Percentiles rank a stretch among this genome's conserved stretches.
Conservation (phyloP, 2,113 vertebrate genomes). For the Cacatua alba region DNA sequence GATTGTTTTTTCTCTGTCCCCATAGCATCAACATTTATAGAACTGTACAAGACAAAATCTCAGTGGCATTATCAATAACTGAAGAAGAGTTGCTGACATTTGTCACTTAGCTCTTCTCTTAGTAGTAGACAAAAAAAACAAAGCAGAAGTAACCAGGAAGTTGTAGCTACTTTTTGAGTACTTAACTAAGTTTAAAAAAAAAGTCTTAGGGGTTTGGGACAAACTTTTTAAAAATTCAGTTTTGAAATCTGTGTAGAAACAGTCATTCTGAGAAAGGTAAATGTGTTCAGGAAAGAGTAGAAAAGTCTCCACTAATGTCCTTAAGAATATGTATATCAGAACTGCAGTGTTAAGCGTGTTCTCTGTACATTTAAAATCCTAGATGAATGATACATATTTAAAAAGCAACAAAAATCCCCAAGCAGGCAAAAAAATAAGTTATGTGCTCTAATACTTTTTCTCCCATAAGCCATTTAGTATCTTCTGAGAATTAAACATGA, state of each 20-base stretch:
- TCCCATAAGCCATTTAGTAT: not conserved
- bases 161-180: not conserved
- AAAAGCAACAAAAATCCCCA: not conserved
- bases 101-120: not conserved
- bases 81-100: not conserved
- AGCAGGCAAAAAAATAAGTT: not conserved
- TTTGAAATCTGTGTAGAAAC: not conserved
- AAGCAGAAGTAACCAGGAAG: not conserved
- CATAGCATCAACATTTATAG: not conserved
- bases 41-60: not conserved
- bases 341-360: not conserved
- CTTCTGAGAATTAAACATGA: not conserved
- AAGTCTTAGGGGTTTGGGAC: not conserved
- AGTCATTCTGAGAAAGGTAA: not conserved
- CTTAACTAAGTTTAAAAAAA: not conserved
- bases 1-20: not conserved
- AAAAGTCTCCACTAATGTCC: not conserved
- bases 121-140: not conserved
- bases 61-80: not conserved
- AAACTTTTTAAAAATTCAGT: not conserved
- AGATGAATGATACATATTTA: not conserved
- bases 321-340: not conserved
- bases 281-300: not conserved
- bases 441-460: not conserved
- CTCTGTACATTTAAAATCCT: not conserved